Conservation (phyloP, 2,113 vertebrate genomes). For the Spermophilus dauricus region DNA sequence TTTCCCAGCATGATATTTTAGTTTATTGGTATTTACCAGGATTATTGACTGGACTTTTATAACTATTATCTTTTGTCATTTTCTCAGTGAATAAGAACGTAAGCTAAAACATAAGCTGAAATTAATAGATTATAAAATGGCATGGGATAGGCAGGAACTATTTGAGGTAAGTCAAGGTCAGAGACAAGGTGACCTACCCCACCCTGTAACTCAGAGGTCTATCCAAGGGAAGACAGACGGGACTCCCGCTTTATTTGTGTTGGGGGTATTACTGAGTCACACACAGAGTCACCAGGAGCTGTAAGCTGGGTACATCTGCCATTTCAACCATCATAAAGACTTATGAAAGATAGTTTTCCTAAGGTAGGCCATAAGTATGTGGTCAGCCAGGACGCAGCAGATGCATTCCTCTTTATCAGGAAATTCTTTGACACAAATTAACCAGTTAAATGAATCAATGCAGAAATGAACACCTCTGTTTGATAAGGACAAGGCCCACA, state of each 20-base stretch:
- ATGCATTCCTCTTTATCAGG: not conserved
- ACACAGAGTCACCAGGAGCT: not conserved
- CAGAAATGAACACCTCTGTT: not conserved
- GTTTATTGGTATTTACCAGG: not conserved
- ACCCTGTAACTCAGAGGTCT: not conserved
- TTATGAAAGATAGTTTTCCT: not conserved
- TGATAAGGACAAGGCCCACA: not conserved
- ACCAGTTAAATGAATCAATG: not conserved
- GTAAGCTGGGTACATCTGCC: not conserved
- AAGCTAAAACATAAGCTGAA: not conserved
- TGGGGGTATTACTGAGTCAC: no score
- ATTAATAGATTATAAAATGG: not conserved
- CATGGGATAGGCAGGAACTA: not conserved
- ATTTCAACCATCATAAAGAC: not conserved
- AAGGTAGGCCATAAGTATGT: not conserved
- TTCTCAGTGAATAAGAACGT: not conserved
- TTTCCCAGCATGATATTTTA: not conserved
- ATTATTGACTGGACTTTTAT: constrained; percentile 15
- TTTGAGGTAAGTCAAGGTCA: not conserved
- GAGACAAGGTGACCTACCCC: not conserved
- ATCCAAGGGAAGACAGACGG: no score
- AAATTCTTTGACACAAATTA: not conserved
- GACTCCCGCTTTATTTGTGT: not conserved
- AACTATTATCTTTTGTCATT: not conserved
- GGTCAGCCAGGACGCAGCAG: not conserved